Evolutionary conservation across 35 echinoderm and acorn worm species (phyloP).

Genomic region (Lytechinus pictus): DNA sequence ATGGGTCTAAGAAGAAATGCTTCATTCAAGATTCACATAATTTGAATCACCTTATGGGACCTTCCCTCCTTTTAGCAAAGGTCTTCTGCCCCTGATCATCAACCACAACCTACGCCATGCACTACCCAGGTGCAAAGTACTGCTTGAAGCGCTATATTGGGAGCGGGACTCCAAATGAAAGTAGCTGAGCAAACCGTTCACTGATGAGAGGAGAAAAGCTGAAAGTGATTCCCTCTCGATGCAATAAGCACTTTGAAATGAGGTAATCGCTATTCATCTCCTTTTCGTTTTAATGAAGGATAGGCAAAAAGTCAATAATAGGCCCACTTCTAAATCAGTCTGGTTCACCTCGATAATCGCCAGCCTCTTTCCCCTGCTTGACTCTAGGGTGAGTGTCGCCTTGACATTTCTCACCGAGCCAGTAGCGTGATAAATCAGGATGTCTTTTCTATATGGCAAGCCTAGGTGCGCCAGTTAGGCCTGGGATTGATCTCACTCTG

Average conservation of each 20-base stretch:
- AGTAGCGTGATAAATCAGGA: background rate
- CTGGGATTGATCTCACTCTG: no score
- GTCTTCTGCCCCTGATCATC: no score
- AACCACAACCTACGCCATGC: no score
- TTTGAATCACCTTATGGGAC: no score
- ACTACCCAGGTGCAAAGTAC: no score
- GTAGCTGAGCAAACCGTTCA: background rate
- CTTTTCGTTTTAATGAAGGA: conserved; percentile 6
- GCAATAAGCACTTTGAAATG: background rate
- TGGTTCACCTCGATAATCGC: background rate
- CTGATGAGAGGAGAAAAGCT: background rate
- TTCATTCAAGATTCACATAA: no score
- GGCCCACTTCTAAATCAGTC: background rate
- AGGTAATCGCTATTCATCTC: conserved; percentile 3
- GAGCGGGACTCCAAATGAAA: background rate
- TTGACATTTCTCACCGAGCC: background rate
- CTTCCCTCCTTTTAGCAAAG: no score
- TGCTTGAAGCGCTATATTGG: no score
- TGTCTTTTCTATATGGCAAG: background rate
- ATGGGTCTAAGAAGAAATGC: no score
- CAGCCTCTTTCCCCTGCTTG: background rate
- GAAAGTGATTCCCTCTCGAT: conserved; percentile 1
- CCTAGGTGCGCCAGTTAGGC: background rate
- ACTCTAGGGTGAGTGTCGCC: background rate
- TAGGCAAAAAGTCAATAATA: background rate